These are phyloP conservation scores for Harlomillsia oculata DNA, from an alignment of 1,140 invertebrate genomes.

Conservation along the genomic window DNA sequence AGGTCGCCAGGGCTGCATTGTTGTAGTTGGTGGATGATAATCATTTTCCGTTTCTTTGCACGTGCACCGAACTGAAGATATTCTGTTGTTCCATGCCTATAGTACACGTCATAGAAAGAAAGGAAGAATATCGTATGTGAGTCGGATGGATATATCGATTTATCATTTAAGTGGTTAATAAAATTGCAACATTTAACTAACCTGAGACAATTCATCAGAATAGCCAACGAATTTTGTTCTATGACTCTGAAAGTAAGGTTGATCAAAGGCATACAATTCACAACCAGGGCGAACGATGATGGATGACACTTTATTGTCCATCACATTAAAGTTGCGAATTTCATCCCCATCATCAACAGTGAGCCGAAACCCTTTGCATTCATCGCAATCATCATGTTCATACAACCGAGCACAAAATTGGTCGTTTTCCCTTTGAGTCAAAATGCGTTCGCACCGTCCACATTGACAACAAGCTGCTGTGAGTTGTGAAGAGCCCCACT, in stretches of 20 bases:
- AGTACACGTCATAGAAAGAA: no score
- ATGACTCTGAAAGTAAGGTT: neutral
- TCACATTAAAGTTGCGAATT: neutral
- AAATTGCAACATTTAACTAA: no score
- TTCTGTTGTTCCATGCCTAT: no score
- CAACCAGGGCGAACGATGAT: constrained; percentile 5
- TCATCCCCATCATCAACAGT: neutral
- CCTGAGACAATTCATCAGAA: neutral
- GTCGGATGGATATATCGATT: no score
- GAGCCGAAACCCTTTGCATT: neutral
- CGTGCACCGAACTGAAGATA: no score
- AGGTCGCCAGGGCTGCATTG: no score
- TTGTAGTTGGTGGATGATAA: no score
- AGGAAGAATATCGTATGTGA: no score
- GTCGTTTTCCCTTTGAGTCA: neutral
- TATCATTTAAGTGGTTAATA: no score
- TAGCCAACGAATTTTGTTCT: constrained; percentile 10
- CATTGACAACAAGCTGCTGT: constrained; percentile 14
- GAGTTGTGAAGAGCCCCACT: no score
- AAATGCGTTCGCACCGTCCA: neutral
- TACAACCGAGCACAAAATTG: neutral
- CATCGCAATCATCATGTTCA: neutral
- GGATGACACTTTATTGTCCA: neutral
- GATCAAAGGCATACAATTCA: neutral
- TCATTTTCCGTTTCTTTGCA: no score